Evolutionary conservation across 2,888 invertebrate genomes (phyloP).

Genomic region (Cabera pusaria): DNA sequence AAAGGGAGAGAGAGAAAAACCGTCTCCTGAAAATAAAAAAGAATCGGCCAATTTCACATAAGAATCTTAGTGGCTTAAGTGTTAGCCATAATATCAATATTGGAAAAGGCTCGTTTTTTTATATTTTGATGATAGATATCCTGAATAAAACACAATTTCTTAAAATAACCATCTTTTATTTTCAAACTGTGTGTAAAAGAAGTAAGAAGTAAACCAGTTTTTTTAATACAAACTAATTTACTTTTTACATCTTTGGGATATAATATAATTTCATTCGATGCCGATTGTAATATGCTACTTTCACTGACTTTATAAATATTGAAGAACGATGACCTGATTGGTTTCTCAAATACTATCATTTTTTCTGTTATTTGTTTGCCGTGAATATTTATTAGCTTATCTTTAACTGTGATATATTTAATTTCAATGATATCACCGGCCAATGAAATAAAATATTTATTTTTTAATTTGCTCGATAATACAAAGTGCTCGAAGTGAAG

Average conservation of each 20-base stretch:
- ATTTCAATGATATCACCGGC: too few relatives aligned
- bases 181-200: slow-evolving; percentile 19
- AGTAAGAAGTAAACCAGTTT: slow-evolving; percentile 11
- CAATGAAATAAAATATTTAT: slow-evolving; percentile 1
- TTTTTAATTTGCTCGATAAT: neutral
- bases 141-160: neutral
- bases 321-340: slow-evolving; percentile 11
- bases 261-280: too few relatives aligned
- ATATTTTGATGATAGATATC: too few relatives aligned
- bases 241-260: slow-evolving; percentile 14
- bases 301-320: slow-evolving; percentile 12
- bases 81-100: slow-evolving; percentile 6
- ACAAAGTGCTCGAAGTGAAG: slow-evolving; percentile 1
- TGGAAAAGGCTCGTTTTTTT: slow-evolving; percentile 4
- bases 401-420: too few relatives aligned
- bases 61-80: slow-evolving; percentile 8
- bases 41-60: slow-evolving; percentile 10
- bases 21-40: slow-evolving; percentile 11
- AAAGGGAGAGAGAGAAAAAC: slow-evolving; percentile 5
- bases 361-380: slow-evolving; percentile 8
- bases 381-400: slow-evolving; percentile 4
- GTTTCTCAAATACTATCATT: slow-evolving; percentile 14
- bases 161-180: slow-evolving; percentile 10
- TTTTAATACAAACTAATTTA: slow-evolving; percentile 16
- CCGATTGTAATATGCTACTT: too few relatives aligned